Conservation (phyloP, 1,140 invertebrate species). For the Formica selysi region DNA sequence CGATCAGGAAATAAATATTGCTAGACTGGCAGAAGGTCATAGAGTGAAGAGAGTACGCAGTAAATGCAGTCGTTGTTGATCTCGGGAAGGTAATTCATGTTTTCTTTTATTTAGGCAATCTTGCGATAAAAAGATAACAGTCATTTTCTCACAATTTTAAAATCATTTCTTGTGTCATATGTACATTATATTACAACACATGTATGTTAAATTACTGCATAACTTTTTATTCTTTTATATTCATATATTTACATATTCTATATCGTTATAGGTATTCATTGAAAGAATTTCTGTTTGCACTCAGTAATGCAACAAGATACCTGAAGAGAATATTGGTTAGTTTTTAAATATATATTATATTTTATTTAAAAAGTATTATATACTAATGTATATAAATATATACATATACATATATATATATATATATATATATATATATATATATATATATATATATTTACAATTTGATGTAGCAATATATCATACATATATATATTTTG, state of each 20-base stretch:
- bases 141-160: neutral
- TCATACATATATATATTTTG: neutral
- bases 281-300: neutral
- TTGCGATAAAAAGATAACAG: neutral
- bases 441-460: no score
- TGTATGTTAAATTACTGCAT: neutral
- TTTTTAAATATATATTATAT: constrained; percentile 4
- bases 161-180: neutral
- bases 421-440: no score
- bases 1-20: constrained; percentile 26
- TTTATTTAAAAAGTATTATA: constrained; percentile 1
- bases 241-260: neutral
- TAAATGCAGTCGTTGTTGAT: no score
- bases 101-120: constrained; percentile 7
- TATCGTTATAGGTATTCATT: constrained; percentile 17
- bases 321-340: constrained; percentile 9
- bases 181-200: no score
- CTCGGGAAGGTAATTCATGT: neutral
- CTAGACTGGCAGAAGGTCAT: neutral
- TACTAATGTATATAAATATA: neutral
- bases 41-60: neutral
- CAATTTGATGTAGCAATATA: neutral
- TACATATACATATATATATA: no score
- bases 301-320: neutral
- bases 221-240: no score